Conservation (phyloP, 2,113 vertebrate species). For the Arizona elegans region DNA sequence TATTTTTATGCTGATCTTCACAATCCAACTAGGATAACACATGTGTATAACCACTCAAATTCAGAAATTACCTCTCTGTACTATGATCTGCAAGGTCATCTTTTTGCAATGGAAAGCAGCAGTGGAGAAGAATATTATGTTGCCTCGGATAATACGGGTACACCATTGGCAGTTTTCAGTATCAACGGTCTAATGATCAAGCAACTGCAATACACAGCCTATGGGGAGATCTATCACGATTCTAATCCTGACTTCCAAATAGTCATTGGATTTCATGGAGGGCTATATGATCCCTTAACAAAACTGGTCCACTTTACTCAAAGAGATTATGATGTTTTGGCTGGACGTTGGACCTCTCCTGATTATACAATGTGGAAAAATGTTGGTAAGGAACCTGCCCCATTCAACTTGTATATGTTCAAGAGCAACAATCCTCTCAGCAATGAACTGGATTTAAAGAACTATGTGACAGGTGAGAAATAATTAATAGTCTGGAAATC, state of each 20-base stretch:
- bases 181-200: slow-evolving; percentile 99
- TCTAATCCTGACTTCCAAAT: slow-evolving; percentile 97
- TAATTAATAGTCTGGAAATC: neutral
- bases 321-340: slow-evolving; percentile 94
- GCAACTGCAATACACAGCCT: slow-evolving; percentile 96
- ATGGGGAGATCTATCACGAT: slow-evolving; percentile 95
- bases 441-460: slow-evolving; percentile 93
- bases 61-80: slow-evolving; percentile 96
- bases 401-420: slow-evolving; percentile 98
- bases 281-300: slow-evolving; percentile 93
- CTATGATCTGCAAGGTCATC: slow-evolving; percentile 96
- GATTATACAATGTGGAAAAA: slow-evolving; percentile 96
- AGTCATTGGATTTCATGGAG: slow-evolving; percentile 95
- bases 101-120: slow-evolving; percentile 99
- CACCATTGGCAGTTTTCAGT: slow-evolving; percentile 94
- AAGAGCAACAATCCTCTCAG: slow-evolving; percentile 99
- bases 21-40: slow-evolving; percentile 90
- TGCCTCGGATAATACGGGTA: slow-evolving; percentile 95
- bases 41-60: slow-evolving; percentile 98
- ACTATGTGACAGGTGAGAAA: slow-evolving; percentile 94
- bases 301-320: slow-evolving; percentile 98
- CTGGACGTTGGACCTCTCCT: slow-evolving; percentile 94
- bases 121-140: slow-evolving; percentile 97
- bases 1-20: slow-evolving; percentile 98
- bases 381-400: slow-evolving; percentile 89